These are phyloP conservation scores for Drosophila pseudotalamancana DNA, from an alignment of 2,888 invertebrate genomes.

Conservation along the genomic window DNA sequence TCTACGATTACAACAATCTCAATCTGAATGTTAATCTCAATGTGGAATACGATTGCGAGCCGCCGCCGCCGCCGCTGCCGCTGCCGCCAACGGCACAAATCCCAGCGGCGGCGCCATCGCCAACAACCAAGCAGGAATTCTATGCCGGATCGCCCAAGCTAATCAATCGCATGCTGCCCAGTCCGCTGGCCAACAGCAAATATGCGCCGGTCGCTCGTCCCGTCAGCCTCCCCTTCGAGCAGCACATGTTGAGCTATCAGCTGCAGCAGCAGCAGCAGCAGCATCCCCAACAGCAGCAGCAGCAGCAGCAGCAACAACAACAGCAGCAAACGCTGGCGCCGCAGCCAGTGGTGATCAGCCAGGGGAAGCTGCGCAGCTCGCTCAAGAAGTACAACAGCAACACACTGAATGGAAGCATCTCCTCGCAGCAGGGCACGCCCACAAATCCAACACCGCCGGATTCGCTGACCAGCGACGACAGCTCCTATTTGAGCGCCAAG, in stretches of 20 bases:
- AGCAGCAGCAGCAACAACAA: slow-evolving; percentile 8
- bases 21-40: slow-evolving; percentile 63
- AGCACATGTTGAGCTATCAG: slow-evolving; percentile 55
- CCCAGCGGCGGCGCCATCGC: slow-evolving; percentile 30
- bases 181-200: slow-evolving; percentile 73
- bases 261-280: slow-evolving; percentile 25
- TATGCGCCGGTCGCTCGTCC: slow-evolving; percentile 80
- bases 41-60: slow-evolving; percentile 48
- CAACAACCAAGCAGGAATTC: slow-evolving; percentile 77
- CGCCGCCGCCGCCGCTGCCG: background rate
- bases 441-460: slow-evolving; percentile 94
- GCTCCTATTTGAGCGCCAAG: slow-evolving; percentile 94
- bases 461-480: slow-evolving; percentile 93
- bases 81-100: background rate
- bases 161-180: slow-evolving; percentile 70
- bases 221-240: slow-evolving; percentile 85
- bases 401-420: slow-evolving; percentile 66
- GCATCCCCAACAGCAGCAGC: slow-evolving; percentile 20
- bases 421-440: slow-evolving; percentile 86
- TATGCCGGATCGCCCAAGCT: slow-evolving; percentile 80
- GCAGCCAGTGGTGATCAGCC: slow-evolving; percentile 9
- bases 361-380: slow-evolving; percentile 90
- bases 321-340: background rate
- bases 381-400: slow-evolving; percentile 88
- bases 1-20: slow-evolving; percentile 80